Conservation (phyloP, 2,888 invertebrate species). For the Poecilus cupreus region DNA sequence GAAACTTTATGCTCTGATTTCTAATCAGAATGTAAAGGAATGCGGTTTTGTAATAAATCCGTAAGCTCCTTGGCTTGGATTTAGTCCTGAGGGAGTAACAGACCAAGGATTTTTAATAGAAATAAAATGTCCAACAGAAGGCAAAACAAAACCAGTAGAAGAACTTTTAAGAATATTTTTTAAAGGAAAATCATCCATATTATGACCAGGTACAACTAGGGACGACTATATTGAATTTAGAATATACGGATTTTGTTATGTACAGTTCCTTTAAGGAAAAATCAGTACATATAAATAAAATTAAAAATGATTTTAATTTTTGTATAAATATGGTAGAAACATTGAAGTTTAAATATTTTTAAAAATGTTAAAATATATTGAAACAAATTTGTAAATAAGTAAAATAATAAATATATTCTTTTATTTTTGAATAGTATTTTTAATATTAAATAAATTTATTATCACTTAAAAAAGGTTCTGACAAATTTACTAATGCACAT, state of each 20-base stretch:
- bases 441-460: not conserved
- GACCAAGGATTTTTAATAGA: not conserved
- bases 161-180: not conserved
- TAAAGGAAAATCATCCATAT: conserved; percentile 16
- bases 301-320: not conserved
- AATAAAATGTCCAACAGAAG: not conserved
- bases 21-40: too few relatives aligned
- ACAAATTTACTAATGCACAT: conserved; percentile 16
- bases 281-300: not conserved
- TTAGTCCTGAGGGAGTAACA: not conserved
- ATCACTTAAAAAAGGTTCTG: too few relatives aligned
- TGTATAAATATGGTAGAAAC: not conserved
- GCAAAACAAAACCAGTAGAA: not conserved
- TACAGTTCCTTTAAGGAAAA: not conserved
- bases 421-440: not conserved
- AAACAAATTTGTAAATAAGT: too few relatives aligned
- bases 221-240: not conserved
- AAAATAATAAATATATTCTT: too few relatives aligned
- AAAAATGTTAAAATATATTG: not conserved
- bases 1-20: not conserved
- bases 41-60: not conserved
- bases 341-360: not conserved
- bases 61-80: not conserved
- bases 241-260: not conserved
- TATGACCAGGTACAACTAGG: conserved; percentile 23